Conservation (phyloP, 2,888 invertebrate genomes). For the Drosophila helvetica region DNA sequence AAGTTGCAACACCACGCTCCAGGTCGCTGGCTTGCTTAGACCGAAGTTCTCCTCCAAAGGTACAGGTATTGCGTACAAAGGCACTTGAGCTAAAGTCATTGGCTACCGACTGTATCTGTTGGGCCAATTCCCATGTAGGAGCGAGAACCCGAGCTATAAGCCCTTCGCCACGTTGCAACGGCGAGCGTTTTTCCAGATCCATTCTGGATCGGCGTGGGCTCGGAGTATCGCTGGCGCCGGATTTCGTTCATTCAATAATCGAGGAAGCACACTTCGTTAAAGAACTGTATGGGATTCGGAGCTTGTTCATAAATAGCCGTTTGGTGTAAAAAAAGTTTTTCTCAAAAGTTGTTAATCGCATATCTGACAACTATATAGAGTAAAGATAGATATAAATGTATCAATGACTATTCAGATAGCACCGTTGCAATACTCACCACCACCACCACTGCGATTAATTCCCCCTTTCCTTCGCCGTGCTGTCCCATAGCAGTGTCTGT, state of each 20-base stretch:
- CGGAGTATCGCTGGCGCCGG: constrained; percentile 87
- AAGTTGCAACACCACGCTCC: constrained; percentile 93
- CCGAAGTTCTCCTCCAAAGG: constrained; percentile 97
- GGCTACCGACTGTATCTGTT: constrained; percentile 93
- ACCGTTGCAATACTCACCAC: constrained; percentile 81
- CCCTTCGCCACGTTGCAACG: constrained; percentile 91
- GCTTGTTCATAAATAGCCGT: too few species aligned
- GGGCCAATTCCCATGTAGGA: constrained; percentile 91
- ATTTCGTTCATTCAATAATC: constrained; percentile 89
- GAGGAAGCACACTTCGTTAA: constrained; percentile 92
- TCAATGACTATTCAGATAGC: background rate
- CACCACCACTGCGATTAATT: constrained; percentile 51
- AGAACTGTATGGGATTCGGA: constrained; percentile 90
- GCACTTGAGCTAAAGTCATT: constrained; percentile 91
- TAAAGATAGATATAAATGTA: too few species aligned
- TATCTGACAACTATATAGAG: too few species aligned
- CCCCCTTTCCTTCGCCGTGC: constrained; percentile 88
- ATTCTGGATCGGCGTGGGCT: constrained; percentile 93
- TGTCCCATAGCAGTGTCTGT: constrained; percentile 37
- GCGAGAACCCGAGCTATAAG: constrained; percentile 92
- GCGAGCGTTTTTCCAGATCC: constrained; percentile 92
- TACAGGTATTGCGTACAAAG: constrained; percentile 91
- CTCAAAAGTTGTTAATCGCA: too few species aligned
- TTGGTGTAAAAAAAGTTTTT: too few species aligned
- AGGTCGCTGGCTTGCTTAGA: constrained; percentile 89